phyloP scores from a whole-genome alignment of 2,888 invertebrate genomes.

The Labia minor region DNA sequence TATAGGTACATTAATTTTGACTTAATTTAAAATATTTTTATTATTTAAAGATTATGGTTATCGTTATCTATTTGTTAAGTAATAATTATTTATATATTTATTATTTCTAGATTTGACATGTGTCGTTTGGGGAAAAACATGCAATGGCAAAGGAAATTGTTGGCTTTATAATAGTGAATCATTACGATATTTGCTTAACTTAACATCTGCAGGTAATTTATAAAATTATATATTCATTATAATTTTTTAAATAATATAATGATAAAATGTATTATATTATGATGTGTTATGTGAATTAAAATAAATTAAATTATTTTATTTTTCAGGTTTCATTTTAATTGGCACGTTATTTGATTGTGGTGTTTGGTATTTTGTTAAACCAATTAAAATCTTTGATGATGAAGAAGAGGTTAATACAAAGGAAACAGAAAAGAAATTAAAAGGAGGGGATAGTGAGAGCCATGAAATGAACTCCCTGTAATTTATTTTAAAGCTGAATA shows the following conservation, averaged over 20 bases:
- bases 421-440: constrained; percentile 31
- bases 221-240: too few relatives aligned
- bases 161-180: constrained; percentile 60
- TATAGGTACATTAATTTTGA: too few relatives aligned
- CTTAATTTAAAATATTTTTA: too few relatives aligned
- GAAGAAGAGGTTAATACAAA: too few relatives aligned
- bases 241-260: too few relatives aligned
- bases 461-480: too few relatives aligned
- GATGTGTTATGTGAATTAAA: too few relatives aligned
- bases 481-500: too few relatives aligned
- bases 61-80: too few relatives aligned
- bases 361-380: constrained; percentile 58
- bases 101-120: constrained; percentile 57
- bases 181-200: constrained; percentile 51
- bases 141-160: constrained; percentile 57
- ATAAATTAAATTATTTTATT: constrained; percentile 8
- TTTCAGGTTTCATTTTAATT: constrained; percentile 45
- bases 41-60: too few relatives aligned
- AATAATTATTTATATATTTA: too few relatives aligned
- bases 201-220: constrained; percentile 48
- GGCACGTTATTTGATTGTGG: constrained; percentile 54
- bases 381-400: constrained; percentile 57
- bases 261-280: not conserved
- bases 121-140: constrained; percentile 62
- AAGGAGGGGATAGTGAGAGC: too few relatives aligned